These are phyloP conservation scores for Cygnus atratus DNA, from an alignment of 2,113 vertebrate species.

Conservation along the genomic window DNA sequence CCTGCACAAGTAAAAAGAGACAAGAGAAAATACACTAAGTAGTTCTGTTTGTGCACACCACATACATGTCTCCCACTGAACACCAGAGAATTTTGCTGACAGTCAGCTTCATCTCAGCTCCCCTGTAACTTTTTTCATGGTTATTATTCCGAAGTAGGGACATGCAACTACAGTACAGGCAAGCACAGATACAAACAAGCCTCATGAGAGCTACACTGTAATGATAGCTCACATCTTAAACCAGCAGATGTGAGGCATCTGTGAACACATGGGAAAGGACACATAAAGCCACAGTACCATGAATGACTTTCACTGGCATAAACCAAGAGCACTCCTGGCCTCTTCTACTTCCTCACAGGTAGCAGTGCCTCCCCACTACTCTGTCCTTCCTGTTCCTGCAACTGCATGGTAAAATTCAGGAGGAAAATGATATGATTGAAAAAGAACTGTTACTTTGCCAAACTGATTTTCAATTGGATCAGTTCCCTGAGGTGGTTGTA, in stretches of 20 bases:
- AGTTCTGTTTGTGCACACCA: not conserved
- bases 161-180: not conserved
- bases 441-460: not conserved
- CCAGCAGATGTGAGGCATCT: accelerated
- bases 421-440: not conserved
- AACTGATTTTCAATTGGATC: not conserved
- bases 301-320: not conserved
- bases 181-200: not conserved
- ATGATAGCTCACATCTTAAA: not conserved
- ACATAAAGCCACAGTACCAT: not conserved
- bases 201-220: not conserved
- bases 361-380: not conserved
- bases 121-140: accelerated
- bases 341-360: not conserved
- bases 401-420: not conserved
- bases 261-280: not conserved
- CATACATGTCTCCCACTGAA: not conserved
- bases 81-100: not conserved
- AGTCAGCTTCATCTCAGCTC: not conserved
- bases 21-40: not conserved
- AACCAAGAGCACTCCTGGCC: not conserved
- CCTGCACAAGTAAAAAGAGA: constrained; percentile 64
- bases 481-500: not conserved
- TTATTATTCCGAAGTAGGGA: not conserved
- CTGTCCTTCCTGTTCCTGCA: not conserved